Evolutionary conservation across 2,797 vertebrate genomes (phyloP), one percentile per base, ranked within the genome.

Genomic region (Thalassophryne amazonica): DNA sequence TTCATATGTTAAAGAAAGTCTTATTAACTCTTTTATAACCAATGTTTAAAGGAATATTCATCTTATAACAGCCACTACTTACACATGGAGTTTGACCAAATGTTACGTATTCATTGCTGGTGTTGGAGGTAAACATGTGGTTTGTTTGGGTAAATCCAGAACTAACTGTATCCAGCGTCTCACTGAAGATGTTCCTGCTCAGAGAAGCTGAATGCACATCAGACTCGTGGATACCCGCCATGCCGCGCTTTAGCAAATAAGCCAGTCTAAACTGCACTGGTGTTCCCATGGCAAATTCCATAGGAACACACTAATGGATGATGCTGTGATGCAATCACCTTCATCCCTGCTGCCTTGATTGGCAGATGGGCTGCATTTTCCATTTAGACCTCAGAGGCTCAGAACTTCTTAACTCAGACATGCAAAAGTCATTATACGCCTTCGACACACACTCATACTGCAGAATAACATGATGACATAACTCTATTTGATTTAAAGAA

Each of bases 291-390:
- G 65, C 52, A 60, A 47, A 72, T 72, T 75, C 57, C 53, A 77
- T 59, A 75, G 69, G 74, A 86, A 76, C 81, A 82, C 58, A 30
- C 65, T 72, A 78, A 86, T 81, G 42, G 75, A 78, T 65, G 70
- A 69, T 75, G 72, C 58, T 71, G 73, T 81, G 72, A 77, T 76
- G 68, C 73, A 87, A 80, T 82, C 76, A 78, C 76, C 68, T 79
- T 43, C 45, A 72, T 73, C 69, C 54, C 73, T 2, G 47, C 63
- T 43, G 61, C 69, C 66, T 56, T 59, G 54, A 74, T 79, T 59
- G 63, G 72, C 57, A 74, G 65, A 81, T 76, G 69, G 73, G 55
- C 70, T 60, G 53, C 15, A 59, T 80, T 83, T 73, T 67, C 39
- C 48, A 42, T 62, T 72, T 46, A 64, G 66, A 41, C 40, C 76